A percentile compares a stretch with the other conserved stretches of the same genome.
Evolutionary conservation across 2,797 vertebrate genomes (phyloP).

Genomic region (Parauchenoglanis ngamensis): DNA sequence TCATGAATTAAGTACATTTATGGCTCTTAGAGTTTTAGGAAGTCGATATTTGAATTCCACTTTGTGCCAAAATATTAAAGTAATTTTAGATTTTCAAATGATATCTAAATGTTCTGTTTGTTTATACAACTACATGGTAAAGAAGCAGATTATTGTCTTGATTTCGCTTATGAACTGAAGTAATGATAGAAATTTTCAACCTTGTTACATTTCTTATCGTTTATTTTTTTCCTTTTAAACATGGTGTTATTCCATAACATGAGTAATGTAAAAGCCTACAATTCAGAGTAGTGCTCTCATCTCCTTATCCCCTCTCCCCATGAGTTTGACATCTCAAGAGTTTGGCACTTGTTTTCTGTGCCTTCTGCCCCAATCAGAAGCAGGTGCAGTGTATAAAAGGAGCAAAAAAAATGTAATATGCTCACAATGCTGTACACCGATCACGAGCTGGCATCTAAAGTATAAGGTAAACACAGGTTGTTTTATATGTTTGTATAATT

Average conservation of each 20-base stretch:
- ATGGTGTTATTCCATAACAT: background rate
- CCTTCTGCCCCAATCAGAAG: conserved; percentile 5
- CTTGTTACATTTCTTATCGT: background rate
- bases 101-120: background rate
- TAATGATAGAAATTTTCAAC: background rate
- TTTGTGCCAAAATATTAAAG: background rate
- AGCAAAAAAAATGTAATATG: background rate
- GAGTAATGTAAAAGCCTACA: background rate
- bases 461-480: background rate
- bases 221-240: background rate
- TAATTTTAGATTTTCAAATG: background rate
- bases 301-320: background rate
- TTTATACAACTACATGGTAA: background rate
- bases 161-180: background rate
- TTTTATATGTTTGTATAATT: background rate
- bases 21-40: background rate
- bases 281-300: background rate
- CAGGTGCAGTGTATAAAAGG: conserved; percentile 24
- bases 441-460: background rate
- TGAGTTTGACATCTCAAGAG: conserved; percentile 3
- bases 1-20: background rate
- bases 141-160: background rate
- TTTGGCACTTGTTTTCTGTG: background rate
- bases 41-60: background rate
- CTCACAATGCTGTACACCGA: background rate